A percentile compares a stretch with the other conserved stretches of the same genome.
These are phyloP conservation scores for Nasua narica DNA, from an alignment of 2,797 vertebrate genomes.

Conservation along the genomic window DNA sequence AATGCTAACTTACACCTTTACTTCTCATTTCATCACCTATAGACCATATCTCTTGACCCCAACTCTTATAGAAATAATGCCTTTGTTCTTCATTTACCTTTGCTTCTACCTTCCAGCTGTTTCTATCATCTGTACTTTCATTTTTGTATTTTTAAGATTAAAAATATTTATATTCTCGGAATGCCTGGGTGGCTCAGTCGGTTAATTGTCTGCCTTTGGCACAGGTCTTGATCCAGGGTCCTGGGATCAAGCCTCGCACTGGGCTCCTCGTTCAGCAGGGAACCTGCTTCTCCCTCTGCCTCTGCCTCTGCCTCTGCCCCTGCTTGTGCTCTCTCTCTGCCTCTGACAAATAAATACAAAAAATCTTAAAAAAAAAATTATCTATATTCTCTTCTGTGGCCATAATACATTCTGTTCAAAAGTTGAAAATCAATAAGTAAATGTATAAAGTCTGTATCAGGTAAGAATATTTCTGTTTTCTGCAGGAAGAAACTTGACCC, in stretches of 20 bases:
- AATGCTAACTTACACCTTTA: neutral
- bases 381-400: neutral
- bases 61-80: neutral
- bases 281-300: neutral
- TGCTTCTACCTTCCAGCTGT: neutral
- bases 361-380: neutral
- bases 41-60: neutral
- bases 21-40: neutral
- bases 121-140: neutral
- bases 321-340: neutral
- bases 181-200: neutral
- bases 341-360: neutral
- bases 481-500: neutral
- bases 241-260: neutral
- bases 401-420: neutral
- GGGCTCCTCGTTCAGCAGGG: too few relatives aligned
- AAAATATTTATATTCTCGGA: neutral
- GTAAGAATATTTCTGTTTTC: neutral
- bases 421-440: neutral
- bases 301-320: neutral
- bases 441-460: neutral
- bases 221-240: neutral
- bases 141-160: neutral
- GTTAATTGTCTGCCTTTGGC: neutral
- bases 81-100: neutral